These are phyloP conservation scores for Sarcophaga carnaria DNA, from an alignment of 2,888 invertebrate genomes.

Conservation along the genomic window DNA sequence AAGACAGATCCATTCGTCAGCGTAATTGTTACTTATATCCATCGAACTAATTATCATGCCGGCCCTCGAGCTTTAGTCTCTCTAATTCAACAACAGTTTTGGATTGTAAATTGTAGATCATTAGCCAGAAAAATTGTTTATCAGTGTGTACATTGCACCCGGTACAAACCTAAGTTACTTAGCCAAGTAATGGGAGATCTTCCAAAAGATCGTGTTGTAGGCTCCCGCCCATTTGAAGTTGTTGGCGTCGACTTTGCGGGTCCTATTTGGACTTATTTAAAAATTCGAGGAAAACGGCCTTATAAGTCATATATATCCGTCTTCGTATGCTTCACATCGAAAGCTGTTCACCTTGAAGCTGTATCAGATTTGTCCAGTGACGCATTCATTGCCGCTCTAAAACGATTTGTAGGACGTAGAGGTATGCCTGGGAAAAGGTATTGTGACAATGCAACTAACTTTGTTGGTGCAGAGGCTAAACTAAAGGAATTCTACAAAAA, in stretches of 20 bases:
- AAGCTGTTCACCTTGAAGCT: too few relatives aligned
- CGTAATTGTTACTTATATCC: too few relatives aligned
- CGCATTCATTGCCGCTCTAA: conserved; percentile 36
- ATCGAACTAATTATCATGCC: too few relatives aligned
- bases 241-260: too few relatives aligned
- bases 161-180: too few relatives aligned
- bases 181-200: conserved; percentile 40
- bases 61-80: too few relatives aligned
- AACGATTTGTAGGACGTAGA: conserved; percentile 57
- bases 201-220: conserved; percentile 24
- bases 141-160: too few relatives aligned
- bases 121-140: too few relatives aligned
- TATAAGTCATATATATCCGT: conserved; percentile 41
- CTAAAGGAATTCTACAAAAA: conserved; percentile 17
- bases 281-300: conserved; percentile 49
- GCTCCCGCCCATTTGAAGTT: too few relatives aligned
- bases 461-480: conserved; percentile 52
- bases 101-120: too few relatives aligned
- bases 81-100: too few relatives aligned
- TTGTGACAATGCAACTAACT: conserved; percentile 43
- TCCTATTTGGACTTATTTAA: conserved; percentile 14
- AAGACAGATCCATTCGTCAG: too few relatives aligned
- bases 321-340: conserved; percentile 3
- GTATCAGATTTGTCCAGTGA: background rate
- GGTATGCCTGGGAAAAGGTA: conserved; percentile 39